Evolutionary conservation across 2,888 invertebrate genomes (phyloP).

Genomic region (Diadromus collaris): DNA sequence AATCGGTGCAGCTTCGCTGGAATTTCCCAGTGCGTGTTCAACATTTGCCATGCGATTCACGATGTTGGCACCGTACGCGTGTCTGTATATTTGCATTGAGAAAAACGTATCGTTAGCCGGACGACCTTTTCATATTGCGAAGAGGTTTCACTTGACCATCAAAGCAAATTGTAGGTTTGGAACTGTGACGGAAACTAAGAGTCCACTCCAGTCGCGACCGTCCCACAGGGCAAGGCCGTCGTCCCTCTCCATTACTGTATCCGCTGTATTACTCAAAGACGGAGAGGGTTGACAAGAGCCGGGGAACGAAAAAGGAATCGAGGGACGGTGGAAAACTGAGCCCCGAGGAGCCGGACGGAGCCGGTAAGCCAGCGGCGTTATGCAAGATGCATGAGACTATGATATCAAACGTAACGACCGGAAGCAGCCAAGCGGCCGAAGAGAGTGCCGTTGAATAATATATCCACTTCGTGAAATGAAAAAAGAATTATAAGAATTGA

Average conservation of each 20-base stretch:
- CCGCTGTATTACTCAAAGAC: slow-evolving; percentile 18
- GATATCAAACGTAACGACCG: slow-evolving; percentile 50
- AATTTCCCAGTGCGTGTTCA: neutral
- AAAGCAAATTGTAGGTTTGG: slow-evolving; percentile 13
- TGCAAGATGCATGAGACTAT: slow-evolving; percentile 63
- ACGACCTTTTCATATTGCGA: slow-evolving; percentile 11
- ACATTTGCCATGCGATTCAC: neutral
- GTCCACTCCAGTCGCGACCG: slow-evolving; percentile 5
- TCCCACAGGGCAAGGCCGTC: neutral
- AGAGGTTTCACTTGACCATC: slow-evolving; percentile 13
- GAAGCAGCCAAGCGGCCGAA: slow-evolving; percentile 52
- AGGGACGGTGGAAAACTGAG: slow-evolving; percentile 56
- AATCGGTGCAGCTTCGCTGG: neutral
- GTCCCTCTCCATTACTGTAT: neutral
- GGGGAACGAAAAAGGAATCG: slow-evolving; percentile 48
- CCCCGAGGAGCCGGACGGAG: slow-evolving; percentile 43
- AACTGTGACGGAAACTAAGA: slow-evolving; percentile 4
- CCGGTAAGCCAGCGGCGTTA: slow-evolving; percentile 40
- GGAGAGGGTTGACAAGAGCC: slow-evolving; percentile 35
- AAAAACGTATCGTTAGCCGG: neutral
- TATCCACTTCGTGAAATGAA: slow-evolving; percentile 52
- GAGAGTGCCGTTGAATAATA: slow-evolving; percentile 62
- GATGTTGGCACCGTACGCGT: neutral
- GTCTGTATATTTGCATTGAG: neutral
- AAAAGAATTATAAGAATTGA: slow-evolving; percentile 33